Evolutionary conservation across 2,113 vertebrate genomes (phyloP).

Genomic region (Limanda limanda): DNA sequence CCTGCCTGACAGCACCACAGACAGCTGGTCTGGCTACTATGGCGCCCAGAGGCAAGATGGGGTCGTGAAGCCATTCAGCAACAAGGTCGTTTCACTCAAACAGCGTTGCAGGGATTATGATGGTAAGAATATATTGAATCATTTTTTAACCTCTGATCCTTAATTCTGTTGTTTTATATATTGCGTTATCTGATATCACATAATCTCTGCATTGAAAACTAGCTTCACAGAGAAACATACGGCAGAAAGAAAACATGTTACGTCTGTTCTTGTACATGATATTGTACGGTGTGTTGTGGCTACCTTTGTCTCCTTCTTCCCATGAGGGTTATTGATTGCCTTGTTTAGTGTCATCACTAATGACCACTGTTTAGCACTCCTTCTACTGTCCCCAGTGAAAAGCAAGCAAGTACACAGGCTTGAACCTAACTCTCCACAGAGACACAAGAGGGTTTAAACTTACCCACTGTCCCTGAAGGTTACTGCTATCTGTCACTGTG

Average conservation of each 20-base stretch:
- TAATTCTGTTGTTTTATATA: not conserved
- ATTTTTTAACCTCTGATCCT: not conserved
- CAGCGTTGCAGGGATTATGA: conserved; percentile 97
- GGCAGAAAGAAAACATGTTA: not conserved
- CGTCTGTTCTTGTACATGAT: not conserved
- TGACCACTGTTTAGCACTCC: conserved; percentile 69
- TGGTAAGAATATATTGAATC: conserved; percentile 79
- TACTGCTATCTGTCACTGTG: conserved; percentile 41
- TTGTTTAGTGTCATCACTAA: conserved; percentile 71
- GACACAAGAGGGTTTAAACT: conserved; percentile 58
- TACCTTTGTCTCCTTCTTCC: conserved; percentile 18
- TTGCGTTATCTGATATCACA: not conserved
- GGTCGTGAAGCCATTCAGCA: conserved; percentile 83
- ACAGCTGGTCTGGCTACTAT: conserved; percentile 96
- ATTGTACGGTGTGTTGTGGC: conserved; percentile 3
- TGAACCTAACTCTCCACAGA: too few species aligned
- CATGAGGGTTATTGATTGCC: conserved; percentile 36
- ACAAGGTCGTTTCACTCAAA: conserved; percentile 88
- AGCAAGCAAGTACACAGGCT: conserved; percentile 21
- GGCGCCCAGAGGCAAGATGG: conserved; percentile 87
- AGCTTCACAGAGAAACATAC: too few species aligned
- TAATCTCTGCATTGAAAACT: too few species aligned
- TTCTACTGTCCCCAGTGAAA: conserved; percentile 43
- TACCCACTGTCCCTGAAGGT: conserved; percentile 59
- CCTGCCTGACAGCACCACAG: conserved; percentile 94